Evolutionary conservation across 2,888 invertebrate genomes (phyloP), one percentile per base, ranked within the genome.

Genomic region (Coenonympha glycerion): DNA sequence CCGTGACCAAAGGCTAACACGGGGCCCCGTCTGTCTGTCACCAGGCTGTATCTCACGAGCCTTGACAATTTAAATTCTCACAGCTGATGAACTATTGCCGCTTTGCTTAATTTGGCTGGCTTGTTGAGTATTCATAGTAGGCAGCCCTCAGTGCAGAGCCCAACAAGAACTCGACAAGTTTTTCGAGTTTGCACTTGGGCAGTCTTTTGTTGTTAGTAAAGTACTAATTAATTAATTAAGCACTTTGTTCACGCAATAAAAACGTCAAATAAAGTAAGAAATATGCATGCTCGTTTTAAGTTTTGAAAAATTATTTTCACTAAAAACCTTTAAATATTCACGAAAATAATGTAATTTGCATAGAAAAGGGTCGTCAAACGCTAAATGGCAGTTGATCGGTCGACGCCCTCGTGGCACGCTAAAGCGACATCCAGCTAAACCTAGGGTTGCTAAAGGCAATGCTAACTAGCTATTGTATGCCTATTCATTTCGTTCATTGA

Each of bases 361-460:
- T 48, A 26, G 36, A 34, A 49, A 45, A 44, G 34, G 39, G 37
- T 52, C 37, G 30, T 36, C 30, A 42, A 42, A 49, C 37, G 40
- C 16, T 42, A 31, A 36, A 49, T 37, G 6, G 49, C 18, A 42
- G 31, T 24, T 34, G 33, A 54, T 51, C 34, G 39, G 30, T 45
- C 26, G 37, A 37, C 21, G 36, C 36, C 36, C 30, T 42, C 28
- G 24, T 48, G 33, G 40, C 54, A 54, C 47, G 54, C 54, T 47
- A 51, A 48, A 51, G 40, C n/a, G 44, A 48, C 45, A 54, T 54
- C 40, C 39, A 51, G 31, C 30, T 37, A 13, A 24, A 24, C 39
- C 37, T 18, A 33, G 18, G 19, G 19, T 22, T 33, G 26, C 48
- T 41, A 34, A 34, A 40, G 33, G 24, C 28, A 26, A 41, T 8